Evolutionary conservation across 2,113 vertebrate genomes (phyloP).

Genomic region (Connochaetes taurinus): DNA sequence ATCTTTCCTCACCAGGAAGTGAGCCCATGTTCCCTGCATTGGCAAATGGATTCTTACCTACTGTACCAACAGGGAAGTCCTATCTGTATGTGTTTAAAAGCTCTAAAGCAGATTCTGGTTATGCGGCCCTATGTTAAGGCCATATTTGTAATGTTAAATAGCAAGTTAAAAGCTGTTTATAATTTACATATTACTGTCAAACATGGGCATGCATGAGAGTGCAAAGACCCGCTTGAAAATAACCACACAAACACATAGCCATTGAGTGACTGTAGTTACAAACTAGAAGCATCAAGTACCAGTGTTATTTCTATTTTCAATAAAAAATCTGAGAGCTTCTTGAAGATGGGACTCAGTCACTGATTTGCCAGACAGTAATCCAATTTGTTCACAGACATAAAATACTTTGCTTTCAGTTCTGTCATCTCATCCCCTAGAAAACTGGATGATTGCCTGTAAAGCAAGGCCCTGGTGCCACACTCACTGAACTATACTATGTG

Average conservation of each 20-base stretch:
- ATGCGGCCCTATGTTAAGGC: background rate
- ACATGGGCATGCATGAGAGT: too few species aligned
- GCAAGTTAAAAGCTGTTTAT: background rate
- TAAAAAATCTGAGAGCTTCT: background rate
- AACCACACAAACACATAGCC: too few species aligned
- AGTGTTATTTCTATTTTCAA: background rate
- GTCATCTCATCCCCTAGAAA: slow-evolving; percentile 53
- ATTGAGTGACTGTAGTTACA: background rate
- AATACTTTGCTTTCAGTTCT: slow-evolving; percentile 46
- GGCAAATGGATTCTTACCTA: background rate
- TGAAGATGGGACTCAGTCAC: background rate
- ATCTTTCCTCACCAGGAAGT: background rate
- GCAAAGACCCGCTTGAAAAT: background rate
- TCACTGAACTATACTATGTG: slow-evolving; percentile 39
- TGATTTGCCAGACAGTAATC: slow-evolving; percentile 36
- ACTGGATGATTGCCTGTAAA: slow-evolving; percentile 44
- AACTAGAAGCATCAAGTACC: background rate
- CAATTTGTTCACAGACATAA: slow-evolving; percentile 2
- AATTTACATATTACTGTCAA: background rate
- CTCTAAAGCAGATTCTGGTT: background rate
- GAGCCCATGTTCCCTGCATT: background rate
- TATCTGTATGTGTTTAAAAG: background rate
- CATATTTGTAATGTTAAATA: background rate
- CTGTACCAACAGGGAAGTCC: background rate
- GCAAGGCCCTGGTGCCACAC: background rate